A percentile compares a stretch with the other conserved stretches of the same genome.
Conservation (phyloP, 2,888 invertebrate genomes). For the Ernsta delagoae region DNA sequence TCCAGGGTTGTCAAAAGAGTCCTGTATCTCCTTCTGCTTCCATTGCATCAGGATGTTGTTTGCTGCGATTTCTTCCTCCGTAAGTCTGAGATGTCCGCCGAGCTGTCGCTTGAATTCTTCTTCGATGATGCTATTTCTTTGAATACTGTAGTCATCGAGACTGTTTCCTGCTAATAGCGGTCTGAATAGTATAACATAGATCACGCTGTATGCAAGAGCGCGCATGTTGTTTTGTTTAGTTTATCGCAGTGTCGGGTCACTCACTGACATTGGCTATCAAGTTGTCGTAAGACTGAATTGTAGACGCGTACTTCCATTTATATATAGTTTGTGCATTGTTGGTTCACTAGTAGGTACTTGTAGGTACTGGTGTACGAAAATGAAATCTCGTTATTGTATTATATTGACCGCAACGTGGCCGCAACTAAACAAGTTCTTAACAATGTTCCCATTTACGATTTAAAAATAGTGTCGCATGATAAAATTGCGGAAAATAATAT, state of each 20-base stretch:
- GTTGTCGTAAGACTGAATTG: slow-evolving; percentile 42
- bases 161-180: slow-evolving; percentile 46
- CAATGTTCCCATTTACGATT: too few species aligned
- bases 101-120: slow-evolving; percentile 75
- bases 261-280: slow-evolving; percentile 42
- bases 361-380: slow-evolving; percentile 20
- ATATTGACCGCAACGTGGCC: slow-evolving; percentile 4
- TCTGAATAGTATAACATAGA: slow-evolving; percentile 39
- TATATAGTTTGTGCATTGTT: too few species aligned
- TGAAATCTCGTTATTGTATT: slow-evolving; percentile 24
- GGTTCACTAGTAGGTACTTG: too few species aligned
- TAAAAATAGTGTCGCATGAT: too few species aligned
- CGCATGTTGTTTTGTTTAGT: slow-evolving; percentile 40
- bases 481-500: too few species aligned
- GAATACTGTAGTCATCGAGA: slow-evolving; percentile 50
- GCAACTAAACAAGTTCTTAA: too few species aligned
- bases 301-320: slow-evolving; percentile 42
- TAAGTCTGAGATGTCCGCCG: slow-evolving; percentile 78
- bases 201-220: slow-evolving; percentile 34
- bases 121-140: slow-evolving; percentile 55
- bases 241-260: slow-evolving; percentile 41
- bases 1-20: slow-evolving; percentile 74
- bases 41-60: slow-evolving; percentile 85
- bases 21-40: slow-evolving; percentile 80
- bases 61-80: slow-evolving; percentile 73